Conservation (phyloP, 2,113 vertebrate species). For the Engraulis encrasicolus region DNA sequence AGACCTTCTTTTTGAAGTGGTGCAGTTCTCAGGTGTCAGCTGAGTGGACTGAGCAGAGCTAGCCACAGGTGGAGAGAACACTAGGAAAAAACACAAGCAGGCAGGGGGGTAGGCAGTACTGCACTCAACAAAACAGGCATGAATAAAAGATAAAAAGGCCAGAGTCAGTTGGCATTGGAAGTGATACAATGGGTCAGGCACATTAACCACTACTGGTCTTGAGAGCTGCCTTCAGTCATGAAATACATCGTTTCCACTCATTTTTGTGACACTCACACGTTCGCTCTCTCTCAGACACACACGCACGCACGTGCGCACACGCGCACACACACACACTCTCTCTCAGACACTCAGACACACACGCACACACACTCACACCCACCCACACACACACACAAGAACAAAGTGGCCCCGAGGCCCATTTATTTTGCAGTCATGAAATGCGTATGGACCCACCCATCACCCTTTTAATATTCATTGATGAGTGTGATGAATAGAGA, state of each 20-base stretch:
- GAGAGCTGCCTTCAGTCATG: neutral
- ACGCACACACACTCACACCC: neutral
- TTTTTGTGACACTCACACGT: neutral
- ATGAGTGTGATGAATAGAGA: neutral
- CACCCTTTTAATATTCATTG: neutral
- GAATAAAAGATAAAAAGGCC: slow-evolving; percentile 1
- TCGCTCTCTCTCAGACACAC: slow-evolving; percentile 26
- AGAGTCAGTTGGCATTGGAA: neutral
- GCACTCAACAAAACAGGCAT: neutral
- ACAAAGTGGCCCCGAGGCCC: too few species aligned
- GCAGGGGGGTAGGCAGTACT: neutral
- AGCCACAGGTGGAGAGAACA: neutral
- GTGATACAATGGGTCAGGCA: neutral
- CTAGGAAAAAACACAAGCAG: neutral
- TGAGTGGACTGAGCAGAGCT: neutral
- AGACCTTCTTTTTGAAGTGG: neutral
- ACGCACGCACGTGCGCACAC: neutral
- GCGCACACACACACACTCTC: slow-evolving; percentile 21
- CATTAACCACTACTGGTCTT: neutral
- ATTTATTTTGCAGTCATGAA: neutral
- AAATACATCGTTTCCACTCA: neutral
- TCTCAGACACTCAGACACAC: slow-evolving; percentile 28
- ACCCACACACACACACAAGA: neutral
- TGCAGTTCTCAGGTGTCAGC: neutral
- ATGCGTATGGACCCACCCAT: neutral